Evolutionary conservation across 2,113 vertebrate genomes (phyloP), one percentile per base, ranked within the genome.

Genomic region (Centropus bengalensis): DNA sequence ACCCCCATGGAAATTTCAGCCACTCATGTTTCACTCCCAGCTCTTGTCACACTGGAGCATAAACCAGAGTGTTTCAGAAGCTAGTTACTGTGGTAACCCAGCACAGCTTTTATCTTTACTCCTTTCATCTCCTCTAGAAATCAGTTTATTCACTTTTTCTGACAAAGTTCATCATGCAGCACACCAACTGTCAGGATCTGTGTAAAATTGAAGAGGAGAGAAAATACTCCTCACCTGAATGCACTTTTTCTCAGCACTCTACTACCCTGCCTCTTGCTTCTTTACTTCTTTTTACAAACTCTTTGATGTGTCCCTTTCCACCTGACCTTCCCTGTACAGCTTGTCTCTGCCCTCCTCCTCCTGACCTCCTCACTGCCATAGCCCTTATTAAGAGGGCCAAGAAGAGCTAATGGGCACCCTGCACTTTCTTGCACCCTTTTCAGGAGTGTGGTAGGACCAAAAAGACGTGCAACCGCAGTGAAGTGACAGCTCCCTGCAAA

Each of bases 21-120:
- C 86, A 87, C 58, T 89, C 49, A 6, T 24, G 24, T 89, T 89
- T 88, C 91, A 89, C 36, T 40, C 71, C 36, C n/a, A 62, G 44
- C 11, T 76, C 86, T 64, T 78, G 75, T 84, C 94, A 85, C 74
- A 38, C 62, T 62, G 32, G 64, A 91, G 77, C n/a, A 51, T 8
- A 45, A 89, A 78, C 76, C n/a, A 45, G 66, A 86, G 67, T 55
- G 64, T 60, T 78, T 93, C 63, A 94, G 78, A 91, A 88, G 68
- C 51, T 70, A 64, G 92, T 95, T 96, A 93, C 93, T 93, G 88
- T 86, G 87, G 94, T 88, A 95, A 96, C 91, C 23, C 89, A 88
- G 88, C 30, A 55, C 51, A 82, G 83, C 91, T 95, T 95, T 94
- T 83, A 93, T 85, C 91, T 92, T 81, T 88, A 59, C 47, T 45